These are phyloP conservation scores for Clunio marinus DNA, from an alignment of 2,888 invertebrate genomes.

Conservation along the genomic window DNA sequence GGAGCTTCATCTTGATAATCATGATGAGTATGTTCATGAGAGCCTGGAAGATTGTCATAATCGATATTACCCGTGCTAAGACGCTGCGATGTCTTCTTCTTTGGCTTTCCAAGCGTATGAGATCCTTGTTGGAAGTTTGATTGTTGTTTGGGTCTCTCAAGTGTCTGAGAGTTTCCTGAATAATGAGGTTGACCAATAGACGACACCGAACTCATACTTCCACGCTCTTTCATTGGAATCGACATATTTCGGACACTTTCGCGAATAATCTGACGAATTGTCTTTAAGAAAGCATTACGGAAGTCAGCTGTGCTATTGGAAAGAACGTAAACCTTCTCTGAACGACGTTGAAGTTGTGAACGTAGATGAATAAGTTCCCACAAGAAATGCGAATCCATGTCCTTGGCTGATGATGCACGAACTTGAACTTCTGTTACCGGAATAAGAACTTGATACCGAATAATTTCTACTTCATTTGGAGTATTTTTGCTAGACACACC, in stretches of 20 bases:
- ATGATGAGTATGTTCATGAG: constrained; percentile 46
- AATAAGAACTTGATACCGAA: constrained; percentile 92
- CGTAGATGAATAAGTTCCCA: constrained; percentile 96
- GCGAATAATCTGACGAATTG: constrained; percentile 93
- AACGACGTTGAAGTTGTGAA: constrained; percentile 87
- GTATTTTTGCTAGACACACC: constrained; percentile 82
- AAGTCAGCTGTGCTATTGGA: constrained; percentile 96
- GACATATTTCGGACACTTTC: constrained; percentile 97
- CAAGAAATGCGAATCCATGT: constrained; percentile 92
- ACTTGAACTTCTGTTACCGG: constrained; percentile 98
- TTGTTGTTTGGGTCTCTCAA: constrained; percentile 63
- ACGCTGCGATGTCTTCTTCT: constrained; percentile 69
- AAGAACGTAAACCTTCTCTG: constrained; percentile 93
- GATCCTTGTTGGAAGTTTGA: constrained; percentile 60
- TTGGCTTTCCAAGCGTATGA: constrained; percentile 78
- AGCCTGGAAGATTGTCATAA: constrained; percentile 71
- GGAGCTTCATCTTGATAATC: constrained; percentile 56
- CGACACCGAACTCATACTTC: constrained; percentile 53
- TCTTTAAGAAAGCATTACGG: constrained; percentile 94
- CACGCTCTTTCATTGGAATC: constrained; percentile 72
- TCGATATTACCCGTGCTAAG: constrained; percentile 83
- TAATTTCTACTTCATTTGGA: constrained; percentile 90
- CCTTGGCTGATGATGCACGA: constrained; percentile 87
- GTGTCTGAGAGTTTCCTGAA: constrained; percentile 56
- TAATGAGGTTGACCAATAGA: constrained; percentile 47